Base-by-base conservation (phyloP, 2,888 invertebrate species). In the Anoncus sp. region DNA sequence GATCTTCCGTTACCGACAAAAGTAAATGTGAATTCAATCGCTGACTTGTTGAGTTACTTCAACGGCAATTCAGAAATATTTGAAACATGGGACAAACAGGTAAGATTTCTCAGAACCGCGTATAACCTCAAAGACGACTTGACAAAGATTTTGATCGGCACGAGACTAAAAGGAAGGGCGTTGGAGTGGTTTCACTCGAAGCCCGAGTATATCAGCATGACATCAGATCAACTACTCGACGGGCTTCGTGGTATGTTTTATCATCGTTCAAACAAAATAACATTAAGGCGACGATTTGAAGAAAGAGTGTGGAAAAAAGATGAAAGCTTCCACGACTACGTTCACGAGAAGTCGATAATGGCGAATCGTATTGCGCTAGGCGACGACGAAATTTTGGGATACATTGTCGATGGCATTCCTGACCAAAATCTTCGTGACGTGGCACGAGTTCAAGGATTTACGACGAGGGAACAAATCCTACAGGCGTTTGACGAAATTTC, bases 81-180 rank as follows among this genome's bases (percentile, higher is more conserved):
- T 10, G 53, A 55, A 14, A 60, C 60, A 16, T 79, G 72, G 67
- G 69, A 71, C 31, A 51, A 24, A 9, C 78, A 78, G 9, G n/a
- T 78, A 1, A 14, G 5, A 38, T 38, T 38, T 38, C 38, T 38
- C 10, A 38, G 10, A 12, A 10, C 38, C 10, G 38, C 38, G 10
- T 38, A 38, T 10, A 38, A 38, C 2, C 27, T 78, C 0, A 60
- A 78, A n/a, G 66, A 78, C 1, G 70, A 66, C 14, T 14, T 43
- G 1, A 47, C 62, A 2, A n/a, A 51, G 16, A 53, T 75, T 6
- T 35, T 78, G 9, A 60, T 66, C 1, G 59, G 70, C 4, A 63
- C 66, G 7, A 40, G 31, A 16, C 10, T 80, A 16, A 77, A 67
- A 4, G 77, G 75, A 2, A 53, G n/a, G 14, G 38, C 38, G 5